A percentile compares a stretch with the other conserved stretches of the same genome.
phyloP scores from a whole-genome alignment of 1,140 invertebrate species.

The Trichonephila clavata region DNA sequence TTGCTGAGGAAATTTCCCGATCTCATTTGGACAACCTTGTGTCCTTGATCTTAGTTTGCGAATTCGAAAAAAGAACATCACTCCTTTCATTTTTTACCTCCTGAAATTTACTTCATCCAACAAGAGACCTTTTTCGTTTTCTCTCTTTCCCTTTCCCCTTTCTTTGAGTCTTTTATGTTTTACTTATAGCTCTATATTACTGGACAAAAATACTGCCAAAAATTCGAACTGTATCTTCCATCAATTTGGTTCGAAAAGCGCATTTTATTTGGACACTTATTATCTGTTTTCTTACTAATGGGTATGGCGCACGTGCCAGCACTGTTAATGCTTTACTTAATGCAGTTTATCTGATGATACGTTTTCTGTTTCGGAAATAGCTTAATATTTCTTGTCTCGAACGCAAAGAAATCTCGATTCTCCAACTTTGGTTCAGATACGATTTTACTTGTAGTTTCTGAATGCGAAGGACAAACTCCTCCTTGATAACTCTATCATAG shows the following conservation, averaged over 20 bases:
- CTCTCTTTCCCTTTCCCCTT: background rate
- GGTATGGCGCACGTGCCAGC: background rate
- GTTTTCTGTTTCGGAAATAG: background rate
- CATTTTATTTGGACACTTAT: background rate
- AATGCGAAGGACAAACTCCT: background rate
- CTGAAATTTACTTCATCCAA: background rate
- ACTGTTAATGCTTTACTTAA: background rate
- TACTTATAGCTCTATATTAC: background rate
- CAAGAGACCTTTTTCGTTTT: background rate
- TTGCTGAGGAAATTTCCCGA: background rate
- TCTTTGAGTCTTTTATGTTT: background rate
- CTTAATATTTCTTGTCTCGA: background rate
- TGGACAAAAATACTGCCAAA: background rate
- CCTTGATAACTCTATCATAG: too few relatives aligned
- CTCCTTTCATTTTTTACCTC: background rate
- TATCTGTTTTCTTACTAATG: background rate
- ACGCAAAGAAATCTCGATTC: background rate
- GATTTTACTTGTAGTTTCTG: background rate
- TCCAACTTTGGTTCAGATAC: background rate
- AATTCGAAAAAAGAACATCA: constrained; percentile 12
- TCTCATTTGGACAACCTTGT: background rate
- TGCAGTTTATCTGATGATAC: background rate
- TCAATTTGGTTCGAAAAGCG: background rate
- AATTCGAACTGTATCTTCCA: background rate
- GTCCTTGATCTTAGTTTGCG: background rate